These are phyloP conservation scores for Zoanthus gigantus DNA, from an alignment of 92 coral and sea anemone species.

Conservation along the genomic window DNA sequence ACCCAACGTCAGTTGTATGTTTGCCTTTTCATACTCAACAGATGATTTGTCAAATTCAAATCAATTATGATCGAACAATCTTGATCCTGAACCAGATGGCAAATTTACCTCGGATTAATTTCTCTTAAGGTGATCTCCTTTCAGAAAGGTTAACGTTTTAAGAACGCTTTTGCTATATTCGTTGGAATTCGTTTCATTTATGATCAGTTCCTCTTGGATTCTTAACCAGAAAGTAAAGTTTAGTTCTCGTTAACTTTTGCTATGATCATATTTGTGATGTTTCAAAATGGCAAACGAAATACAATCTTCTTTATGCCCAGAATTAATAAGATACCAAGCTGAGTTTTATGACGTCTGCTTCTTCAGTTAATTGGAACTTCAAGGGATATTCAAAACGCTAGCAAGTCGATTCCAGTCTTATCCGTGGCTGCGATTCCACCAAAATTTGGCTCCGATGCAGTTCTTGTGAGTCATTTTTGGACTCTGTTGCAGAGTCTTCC, in stretches of 20 bases:
- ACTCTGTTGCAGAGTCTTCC: slow-evolving; percentile 39
- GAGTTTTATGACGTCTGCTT: not conserved
- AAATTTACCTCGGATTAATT: not conserved
- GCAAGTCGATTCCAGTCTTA: slow-evolving; percentile 37
- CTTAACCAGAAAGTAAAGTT: not conserved
- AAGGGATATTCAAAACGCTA: not conserved
- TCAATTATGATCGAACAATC: not conserved
- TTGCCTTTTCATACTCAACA: no score
- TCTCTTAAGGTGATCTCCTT: not conserved
- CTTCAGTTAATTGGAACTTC: not conserved
- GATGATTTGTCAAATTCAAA: no score
- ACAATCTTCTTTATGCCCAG: not conserved
- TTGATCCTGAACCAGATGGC: not conserved
- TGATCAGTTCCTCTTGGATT: not conserved
- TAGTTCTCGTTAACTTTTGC: not conserved
- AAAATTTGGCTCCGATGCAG: slow-evolving; percentile 15
- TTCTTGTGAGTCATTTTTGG: slow-evolving; percentile 16
- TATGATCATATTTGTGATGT: not conserved
- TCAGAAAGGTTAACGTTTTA: not conserved
- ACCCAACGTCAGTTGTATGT: no score
- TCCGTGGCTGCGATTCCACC: slow-evolving; percentile 16
- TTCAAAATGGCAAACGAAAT: no score
- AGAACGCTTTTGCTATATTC: not conserved
- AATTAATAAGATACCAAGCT: not conserved
- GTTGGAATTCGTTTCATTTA: not conserved